Base-by-base conservation (phyloP, 2,888 invertebrate species). In the Polyommatus icarus region DNA sequence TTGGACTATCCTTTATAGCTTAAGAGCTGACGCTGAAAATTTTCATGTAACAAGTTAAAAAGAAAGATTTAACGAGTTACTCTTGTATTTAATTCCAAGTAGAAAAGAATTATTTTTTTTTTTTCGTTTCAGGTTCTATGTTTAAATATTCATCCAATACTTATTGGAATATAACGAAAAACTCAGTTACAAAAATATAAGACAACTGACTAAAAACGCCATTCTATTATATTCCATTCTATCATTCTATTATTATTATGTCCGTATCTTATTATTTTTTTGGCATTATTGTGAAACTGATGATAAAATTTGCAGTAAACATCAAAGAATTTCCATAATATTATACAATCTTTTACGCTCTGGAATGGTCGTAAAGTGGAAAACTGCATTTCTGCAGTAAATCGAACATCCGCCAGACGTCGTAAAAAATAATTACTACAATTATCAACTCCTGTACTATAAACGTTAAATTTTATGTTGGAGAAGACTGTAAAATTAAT, bases 371-470 rank as follows among this genome's bases (percentile, higher is more conserved):
- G 75, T 75, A 75, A 75, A 75, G 18, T 46, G 7, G 40, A 15
- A 6, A 40, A 29, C 75, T 75, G 75, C 71, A 72, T 77, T 46
- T 10, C 77, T 32, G 77, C 54, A 77, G 57, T 72, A 54, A 72
- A 77, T 77, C 72, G 77, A 40, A 71, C 29, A n/a, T 29, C 77
- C 79, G 78, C 78, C 79, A 79, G 79, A 78, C 79, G 59, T 82
- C 82, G 81, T 82, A 82, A 82, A 82, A 81, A 73, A 24, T 73
- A 73, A 73, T 50, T 67, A 67, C 29, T 67, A 67, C 67, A 32
- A 67, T 67, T 67, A 67, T 67, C 15, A 67, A 32, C 67, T 67
- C 67, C 67, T 29, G 29, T 67, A 67, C 67, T 67, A 67, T 67
- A 67, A 67, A 1, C 67, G 29, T 67, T 67, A 67, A 67, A 67